Conservation (phyloP, 1,140 invertebrate species). For the Lepidurus arcticus region DNA sequence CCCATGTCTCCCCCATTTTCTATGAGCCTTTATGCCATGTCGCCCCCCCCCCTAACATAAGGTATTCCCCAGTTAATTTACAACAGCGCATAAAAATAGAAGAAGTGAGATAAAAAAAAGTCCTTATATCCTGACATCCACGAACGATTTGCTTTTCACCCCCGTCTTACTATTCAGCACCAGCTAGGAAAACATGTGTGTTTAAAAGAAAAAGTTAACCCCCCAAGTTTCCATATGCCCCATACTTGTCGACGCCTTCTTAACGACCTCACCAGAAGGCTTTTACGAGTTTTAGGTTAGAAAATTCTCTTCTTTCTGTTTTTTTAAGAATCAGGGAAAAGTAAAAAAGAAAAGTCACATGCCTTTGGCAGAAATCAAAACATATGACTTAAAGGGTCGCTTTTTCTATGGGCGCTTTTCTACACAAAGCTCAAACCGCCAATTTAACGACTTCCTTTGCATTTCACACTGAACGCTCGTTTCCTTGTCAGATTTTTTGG, state of each 20-base stretch:
- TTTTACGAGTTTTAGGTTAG: constrained; percentile 8
- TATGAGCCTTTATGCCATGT: too few relatives aligned
- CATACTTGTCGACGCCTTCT: neutral
- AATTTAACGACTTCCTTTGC: constrained; percentile 19
- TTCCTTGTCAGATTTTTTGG: too few relatives aligned
- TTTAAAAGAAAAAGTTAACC: too few relatives aligned
- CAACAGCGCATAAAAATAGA: too few relatives aligned
- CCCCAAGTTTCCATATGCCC: neutral
- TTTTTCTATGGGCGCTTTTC: neutral
- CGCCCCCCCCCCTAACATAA: too few relatives aligned
- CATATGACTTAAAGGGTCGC: neutral
- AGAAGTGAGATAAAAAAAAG: too few relatives aligned
- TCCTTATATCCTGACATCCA: neutral
- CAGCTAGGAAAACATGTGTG: too few relatives aligned
- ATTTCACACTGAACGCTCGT: neutral
- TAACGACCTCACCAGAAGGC: neutral
- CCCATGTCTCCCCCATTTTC: too few relatives aligned
- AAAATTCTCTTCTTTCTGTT: neutral
- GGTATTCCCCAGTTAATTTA: too few relatives aligned
- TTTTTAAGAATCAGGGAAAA: neutral
- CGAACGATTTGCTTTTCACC: neutral
- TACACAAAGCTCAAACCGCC: neutral
- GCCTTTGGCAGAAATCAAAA: neutral
- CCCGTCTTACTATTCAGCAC: neutral
- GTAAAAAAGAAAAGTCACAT: neutral